Evolutionary conservation across 1,140 invertebrate genomes (phyloP).

Genomic region (Whitmania pigra): DNA sequence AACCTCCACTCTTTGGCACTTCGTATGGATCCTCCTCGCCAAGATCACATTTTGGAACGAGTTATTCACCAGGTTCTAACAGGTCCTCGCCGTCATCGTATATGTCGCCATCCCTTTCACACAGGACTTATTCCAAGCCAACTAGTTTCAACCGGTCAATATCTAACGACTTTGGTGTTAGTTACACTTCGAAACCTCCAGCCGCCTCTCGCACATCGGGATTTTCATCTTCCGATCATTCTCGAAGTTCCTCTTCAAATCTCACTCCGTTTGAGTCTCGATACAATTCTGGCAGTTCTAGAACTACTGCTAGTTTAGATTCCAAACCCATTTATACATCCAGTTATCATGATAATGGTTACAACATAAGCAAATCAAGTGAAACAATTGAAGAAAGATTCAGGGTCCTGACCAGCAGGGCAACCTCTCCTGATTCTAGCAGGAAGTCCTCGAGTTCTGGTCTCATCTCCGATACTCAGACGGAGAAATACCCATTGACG

Average conservation of each 20-base stretch:
- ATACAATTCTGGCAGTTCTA: not conserved
- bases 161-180: too few species aligned
- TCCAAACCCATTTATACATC: not conserved
- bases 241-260: constrained; percentile 9
- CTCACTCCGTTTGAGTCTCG: constrained; percentile 15
- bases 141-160: too few species aligned
- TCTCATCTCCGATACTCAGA: constrained; percentile 20
- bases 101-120: too few species aligned
- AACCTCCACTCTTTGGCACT: too few species aligned
- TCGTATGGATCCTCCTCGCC: too few species aligned
- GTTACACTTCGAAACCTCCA: too few species aligned
- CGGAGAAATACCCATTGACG: constrained; percentile 21
- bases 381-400: constrained; percentile 16
- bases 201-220: too few species aligned
- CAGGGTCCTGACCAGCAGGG: constrained; percentile 19
- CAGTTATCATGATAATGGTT: constrained; percentile 5
- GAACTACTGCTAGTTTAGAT: not conserved
- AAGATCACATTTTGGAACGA: too few species aligned
- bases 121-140: too few species aligned
- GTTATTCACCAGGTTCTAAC: too few species aligned
- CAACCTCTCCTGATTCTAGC: constrained; percentile 20
- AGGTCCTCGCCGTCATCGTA: too few species aligned
- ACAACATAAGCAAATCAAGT: constrained; percentile 13
- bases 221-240: too few species aligned
- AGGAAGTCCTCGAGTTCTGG: not conserved